Evolutionary conservation across 2,888 invertebrate species (phyloP).

Genomic region (Falcaria lacertinaria): DNA sequence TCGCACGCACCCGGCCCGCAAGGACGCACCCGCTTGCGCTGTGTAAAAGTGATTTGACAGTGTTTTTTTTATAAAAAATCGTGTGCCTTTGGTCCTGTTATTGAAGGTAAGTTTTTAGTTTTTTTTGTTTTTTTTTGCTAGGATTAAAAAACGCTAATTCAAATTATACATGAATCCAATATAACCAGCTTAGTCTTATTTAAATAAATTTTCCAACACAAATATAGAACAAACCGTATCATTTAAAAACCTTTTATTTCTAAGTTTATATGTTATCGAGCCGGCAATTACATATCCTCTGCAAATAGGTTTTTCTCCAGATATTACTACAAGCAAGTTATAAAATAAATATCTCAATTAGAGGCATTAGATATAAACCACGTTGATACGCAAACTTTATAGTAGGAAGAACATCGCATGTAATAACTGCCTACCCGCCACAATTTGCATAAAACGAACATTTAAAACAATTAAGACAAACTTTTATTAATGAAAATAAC

Average conservation of each 20-base stretch:
- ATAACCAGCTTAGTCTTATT: too few species aligned
- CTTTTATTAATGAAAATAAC: constrained; percentile 3
- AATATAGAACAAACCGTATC: too few species aligned
- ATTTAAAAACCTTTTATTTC: too few species aligned
- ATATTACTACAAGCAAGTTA: not conserved
- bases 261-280: too few species aligned
- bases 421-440: not conserved
- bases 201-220: too few species aligned
- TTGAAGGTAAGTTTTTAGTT: not conserved
- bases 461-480: constrained; percentile 1
- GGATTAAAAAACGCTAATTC: too few species aligned
- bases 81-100: not conserved
- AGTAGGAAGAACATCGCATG: not conserved
- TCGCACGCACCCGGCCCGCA: constrained; percentile 13
- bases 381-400: not conserved
- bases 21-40: constrained; percentile 7
- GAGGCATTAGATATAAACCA: not conserved
- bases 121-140: not conserved
- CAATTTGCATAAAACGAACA: not conserved
- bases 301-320: too few species aligned
- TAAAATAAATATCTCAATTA: not conserved
- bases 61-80: not conserved
- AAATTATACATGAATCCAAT: too few species aligned
- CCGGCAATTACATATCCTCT: too few species aligned
- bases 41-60: not conserved